Base-by-base conservation (phyloP, 2,113 vertebrate genomes). In the Eleginops maclovinus region DNA sequence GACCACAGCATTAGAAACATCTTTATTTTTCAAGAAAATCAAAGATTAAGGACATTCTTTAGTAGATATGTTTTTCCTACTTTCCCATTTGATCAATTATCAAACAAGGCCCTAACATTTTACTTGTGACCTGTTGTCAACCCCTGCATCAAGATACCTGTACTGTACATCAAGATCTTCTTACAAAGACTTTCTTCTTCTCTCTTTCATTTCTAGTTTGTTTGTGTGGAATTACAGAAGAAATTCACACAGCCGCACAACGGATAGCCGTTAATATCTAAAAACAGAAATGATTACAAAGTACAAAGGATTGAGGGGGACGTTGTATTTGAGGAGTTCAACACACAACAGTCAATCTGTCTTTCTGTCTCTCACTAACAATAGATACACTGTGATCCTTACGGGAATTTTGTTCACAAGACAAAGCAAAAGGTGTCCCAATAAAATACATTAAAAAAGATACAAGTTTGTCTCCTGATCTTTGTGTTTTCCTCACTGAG, bases 381-480 rank as follows among this genome's bases (percentile, higher is more conserved):
- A 81, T 62, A 81, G 81, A 71, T 76, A 76, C 75, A 81, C 77
- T 56, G 31, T 66, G 59, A 72, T 65, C 67, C 67, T 71, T 75
- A 60, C 61, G 31, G 61, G n/a, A 31, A 77, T 72, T 61, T 47
- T 59, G n/a, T 60, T 36, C 67, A 71, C 13, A 24, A 62, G 65
- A 58, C 36, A 81, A 64, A 79, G 58, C 68, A 40, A 79, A 28
- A 60, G 68, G 40, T 66, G 49, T 3, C 24, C 67, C 12, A 28
- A 28, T 75, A 58, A 58, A 36, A 36, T 3, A 31, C 3, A n/a
- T n/a, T n/a, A 31, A 31, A 8, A 36, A 36, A 36, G 31, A 36
- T 36, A 36, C 7, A 36, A 36, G 31, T 36, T 36, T 36, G 5
- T 36, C 31, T 15, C 9, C 15, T 58, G 21, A 0, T 28, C 5